phyloP scores from a whole-genome alignment of 2,113 vertebrate species.

The Columbina picui region DNA sequence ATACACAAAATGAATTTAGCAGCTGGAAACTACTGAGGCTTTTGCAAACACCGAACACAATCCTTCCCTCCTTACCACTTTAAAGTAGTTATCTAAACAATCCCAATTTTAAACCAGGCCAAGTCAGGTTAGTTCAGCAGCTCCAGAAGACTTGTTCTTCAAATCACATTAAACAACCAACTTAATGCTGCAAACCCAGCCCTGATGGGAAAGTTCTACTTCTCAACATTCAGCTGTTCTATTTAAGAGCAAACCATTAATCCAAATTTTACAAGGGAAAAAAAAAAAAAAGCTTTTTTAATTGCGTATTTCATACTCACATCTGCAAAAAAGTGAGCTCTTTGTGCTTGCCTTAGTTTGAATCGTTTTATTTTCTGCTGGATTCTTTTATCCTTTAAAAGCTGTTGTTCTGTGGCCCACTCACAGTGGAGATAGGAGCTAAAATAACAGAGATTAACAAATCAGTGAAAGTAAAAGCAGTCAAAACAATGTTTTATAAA shows the following conservation, averaged over 20 bases:
- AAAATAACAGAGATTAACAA: conserved; percentile 53
- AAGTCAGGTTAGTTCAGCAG: neutral
- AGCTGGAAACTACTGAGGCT: neutral
- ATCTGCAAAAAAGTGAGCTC: conserved; percentile 97
- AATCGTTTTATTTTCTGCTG: conserved; percentile 99
- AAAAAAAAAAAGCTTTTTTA: neutral
- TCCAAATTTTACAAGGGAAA: neutral
- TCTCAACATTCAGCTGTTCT: neutral
- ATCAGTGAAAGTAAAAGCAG: neutral
- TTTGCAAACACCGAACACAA: neutral
- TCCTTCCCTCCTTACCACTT: neutral
- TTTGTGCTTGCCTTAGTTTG: conserved; percentile 96
- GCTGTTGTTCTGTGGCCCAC: conserved; percentile 96
- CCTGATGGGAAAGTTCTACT: neutral
- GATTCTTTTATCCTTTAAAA: conserved; percentile 98
- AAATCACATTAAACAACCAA: neutral
- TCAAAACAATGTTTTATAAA: neutral
- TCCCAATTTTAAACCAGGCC: neutral
- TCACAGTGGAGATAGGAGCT: conserved; percentile 99
- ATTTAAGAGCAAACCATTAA: neutral
- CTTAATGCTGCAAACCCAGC: neutral
- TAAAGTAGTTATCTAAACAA: neutral
- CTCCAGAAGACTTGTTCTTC: neutral
- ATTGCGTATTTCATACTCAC: conserved; percentile 79
- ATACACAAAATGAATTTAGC: neutral